Base-by-base conservation (phyloP, 1,140 invertebrate genomes). In the Dendrolimus kikuchii region DNA sequence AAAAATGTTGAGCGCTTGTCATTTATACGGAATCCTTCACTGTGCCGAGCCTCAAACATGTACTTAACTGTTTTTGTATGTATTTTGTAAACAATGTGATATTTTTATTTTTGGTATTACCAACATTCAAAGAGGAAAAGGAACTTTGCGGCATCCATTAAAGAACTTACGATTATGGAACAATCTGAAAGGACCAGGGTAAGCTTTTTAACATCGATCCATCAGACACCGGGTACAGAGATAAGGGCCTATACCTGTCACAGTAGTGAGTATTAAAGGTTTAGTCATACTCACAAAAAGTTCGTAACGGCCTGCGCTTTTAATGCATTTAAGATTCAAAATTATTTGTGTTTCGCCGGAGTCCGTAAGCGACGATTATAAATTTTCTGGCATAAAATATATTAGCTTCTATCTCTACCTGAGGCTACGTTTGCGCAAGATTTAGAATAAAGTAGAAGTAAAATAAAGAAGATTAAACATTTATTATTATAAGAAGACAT, bases 231-330 rank as follows among this genome's bases (percentile, higher is more conserved):
- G 60, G 62, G 45, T 54, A 51, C 62, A 69, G 23, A 23, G 74
- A 77, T 81, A 77, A 76, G 62, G 58, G 60, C 64, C 59, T 67
- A 66, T 71, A 66, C 64, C 65, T 72, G 74, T 72, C 76, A 78
- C 64, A 69, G 57, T 71, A 66, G 69, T 79, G 74, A 81, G 69
- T 68, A 74, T 66, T 70, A 68, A 64, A 64, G 62, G 54, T 54
- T 59, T 57, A 56, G 55, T 62, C 62, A 61, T 68, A 66, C 23
- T 23, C 23, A 23, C 60, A 59, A 66, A 59, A 66, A 64, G 55
- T 7, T 53, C 47, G 53, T 55, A 57, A 57, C 46, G 55, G 60
- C 52, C 55, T 62, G 49, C 51, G 60, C 44, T 10, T 42, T 38
- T 47, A n/a, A 43, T 45, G 39, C 44, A 36, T 6, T 46, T 10